phyloP scores from a whole-genome alignment of 2,797 vertebrate species.

The Malurus leucopterus region DNA sequence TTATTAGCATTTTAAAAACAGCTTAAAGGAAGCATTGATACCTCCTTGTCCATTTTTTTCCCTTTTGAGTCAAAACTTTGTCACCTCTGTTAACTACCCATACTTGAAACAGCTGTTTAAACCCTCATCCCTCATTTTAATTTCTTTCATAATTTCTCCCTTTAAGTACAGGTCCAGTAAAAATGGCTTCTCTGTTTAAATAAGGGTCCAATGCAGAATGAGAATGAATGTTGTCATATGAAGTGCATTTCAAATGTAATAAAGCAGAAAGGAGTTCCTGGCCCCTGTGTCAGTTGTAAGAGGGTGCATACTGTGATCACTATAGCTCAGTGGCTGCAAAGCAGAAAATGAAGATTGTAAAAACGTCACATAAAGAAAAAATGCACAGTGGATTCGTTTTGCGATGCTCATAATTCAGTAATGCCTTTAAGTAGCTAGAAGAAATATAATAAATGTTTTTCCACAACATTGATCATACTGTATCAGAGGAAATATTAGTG shows the following conservation, averaged over 20 bases:
- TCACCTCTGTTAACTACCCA: slow-evolving; percentile 14
- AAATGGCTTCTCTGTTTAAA: slow-evolving; percentile 49
- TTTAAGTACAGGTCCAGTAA: slow-evolving; percentile 37
- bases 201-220: slow-evolving; percentile 47
- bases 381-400: slow-evolving; percentile 90
- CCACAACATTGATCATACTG: slow-evolving; percentile 92
- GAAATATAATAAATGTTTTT: slow-evolving; percentile 98
- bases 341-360: slow-evolving; percentile 99
- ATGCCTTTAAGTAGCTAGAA: slow-evolving; percentile 95
- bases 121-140: slow-evolving; percentile 24
- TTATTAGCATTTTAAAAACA: slow-evolving; percentile 21
- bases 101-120: slow-evolving; percentile 33
- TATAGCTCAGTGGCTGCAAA: slow-evolving; percentile 92
- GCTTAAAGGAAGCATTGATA: neutral
- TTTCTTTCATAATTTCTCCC: slow-evolving; percentile 51
- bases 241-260: slow-evolving; percentile 70
- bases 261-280: slow-evolving; percentile 83
- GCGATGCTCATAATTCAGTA: slow-evolving; percentile 91
- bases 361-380: slow-evolving; percentile 96
- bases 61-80: slow-evolving; percentile 21
- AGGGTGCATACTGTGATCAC: slow-evolving; percentile 82
- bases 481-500: slow-evolving; percentile 89
- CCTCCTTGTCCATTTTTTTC: neutral
- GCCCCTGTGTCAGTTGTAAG: slow-evolving; percentile 81
- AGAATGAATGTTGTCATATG: slow-evolving; percentile 70